phyloP scores from a whole-genome alignment of 2,797 vertebrate species.

The Falco concolor region DNA sequence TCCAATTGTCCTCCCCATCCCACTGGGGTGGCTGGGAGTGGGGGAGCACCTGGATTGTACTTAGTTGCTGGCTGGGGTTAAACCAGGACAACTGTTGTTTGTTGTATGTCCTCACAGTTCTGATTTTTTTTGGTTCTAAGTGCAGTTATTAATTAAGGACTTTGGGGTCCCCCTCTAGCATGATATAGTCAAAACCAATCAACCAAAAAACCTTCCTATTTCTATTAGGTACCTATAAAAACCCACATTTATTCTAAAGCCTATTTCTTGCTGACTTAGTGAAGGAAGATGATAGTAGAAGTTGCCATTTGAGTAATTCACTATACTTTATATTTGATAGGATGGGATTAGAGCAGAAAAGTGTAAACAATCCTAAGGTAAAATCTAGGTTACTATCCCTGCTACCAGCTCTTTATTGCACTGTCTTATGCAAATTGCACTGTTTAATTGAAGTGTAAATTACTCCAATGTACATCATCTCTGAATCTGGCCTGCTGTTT shows the following conservation, averaged over 20 bases:
- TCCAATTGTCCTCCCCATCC: too few species aligned
- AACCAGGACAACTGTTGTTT: not conserved
- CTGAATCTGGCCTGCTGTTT: constrained; percentile 42
- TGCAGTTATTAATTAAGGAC: not conserved
- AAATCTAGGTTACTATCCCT: constrained; percentile 26
- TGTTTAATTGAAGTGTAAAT: constrained; percentile 59
- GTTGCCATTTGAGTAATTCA: not conserved
- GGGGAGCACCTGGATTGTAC: too few species aligned
- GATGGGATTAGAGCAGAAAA: not conserved
- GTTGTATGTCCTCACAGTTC: not conserved
- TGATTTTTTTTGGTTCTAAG: not conserved
- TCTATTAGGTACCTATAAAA: not conserved
- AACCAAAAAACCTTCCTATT: not conserved
- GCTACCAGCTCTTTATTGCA: not conserved
- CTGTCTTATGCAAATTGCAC: constrained; percentile 33
- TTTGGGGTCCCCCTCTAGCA: not conserved
- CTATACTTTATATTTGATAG: not conserved
- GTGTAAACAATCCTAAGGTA: constrained; percentile 20
- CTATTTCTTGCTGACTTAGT: not conserved
- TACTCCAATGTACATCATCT: constrained; percentile 45
- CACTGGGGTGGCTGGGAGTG: too few species aligned
- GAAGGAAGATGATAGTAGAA: not conserved
- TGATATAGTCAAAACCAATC: not conserved
- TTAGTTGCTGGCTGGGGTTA: too few species aligned
- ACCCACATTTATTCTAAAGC: not conserved